These are phyloP conservation scores for Nasonia longicornis DNA, from an alignment of 1,140 invertebrate species.

Conservation along the genomic window DNA sequence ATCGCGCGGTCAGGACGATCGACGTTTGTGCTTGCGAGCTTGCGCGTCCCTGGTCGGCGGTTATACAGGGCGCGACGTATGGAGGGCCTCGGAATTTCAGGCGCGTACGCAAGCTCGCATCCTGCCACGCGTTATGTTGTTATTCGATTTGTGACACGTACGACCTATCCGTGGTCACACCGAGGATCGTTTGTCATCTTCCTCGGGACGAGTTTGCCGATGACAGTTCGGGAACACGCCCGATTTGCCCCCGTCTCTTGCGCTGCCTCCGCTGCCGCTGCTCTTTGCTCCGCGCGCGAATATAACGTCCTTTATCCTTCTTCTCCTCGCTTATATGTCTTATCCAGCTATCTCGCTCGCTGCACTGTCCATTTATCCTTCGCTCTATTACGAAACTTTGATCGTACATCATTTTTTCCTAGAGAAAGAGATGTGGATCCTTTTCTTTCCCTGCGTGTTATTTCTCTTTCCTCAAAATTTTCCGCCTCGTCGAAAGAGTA, in stretches of 20 bases:
- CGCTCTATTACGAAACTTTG: constrained; percentile 23
- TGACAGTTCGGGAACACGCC: constrained; percentile 34
- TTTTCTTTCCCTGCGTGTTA: neutral
- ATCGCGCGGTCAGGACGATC: constrained; percentile 37
- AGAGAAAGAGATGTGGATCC: neutral
- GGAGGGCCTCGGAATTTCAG: neutral
- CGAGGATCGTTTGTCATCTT: constrained; percentile 39
- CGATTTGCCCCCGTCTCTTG: neutral
- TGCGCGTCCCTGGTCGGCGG: neutral
- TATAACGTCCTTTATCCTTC: neutral
- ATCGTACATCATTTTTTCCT: constrained; percentile 9
- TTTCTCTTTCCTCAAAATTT: constrained; percentile 5
- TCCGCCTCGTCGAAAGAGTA: neutral
- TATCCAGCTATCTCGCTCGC: neutral
- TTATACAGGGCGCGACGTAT: neutral
- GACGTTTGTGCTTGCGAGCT: neutral
- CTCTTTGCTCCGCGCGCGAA: neutral
- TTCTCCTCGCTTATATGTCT: neutral
- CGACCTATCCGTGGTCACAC: constrained; percentile 14
- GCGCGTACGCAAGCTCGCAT: neutral
- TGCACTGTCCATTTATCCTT: constrained; percentile 19
- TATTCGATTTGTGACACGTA: constrained; percentile 38
- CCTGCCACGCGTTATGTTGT: constrained; percentile 15
- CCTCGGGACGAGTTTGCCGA: constrained; percentile 27
- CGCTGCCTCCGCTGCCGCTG: neutral